Evolutionary conservation across 2,888 invertebrate species (phyloP), one percentile per base, ranked within the genome.

Genomic region (Ariolimax columbianus): DNA sequence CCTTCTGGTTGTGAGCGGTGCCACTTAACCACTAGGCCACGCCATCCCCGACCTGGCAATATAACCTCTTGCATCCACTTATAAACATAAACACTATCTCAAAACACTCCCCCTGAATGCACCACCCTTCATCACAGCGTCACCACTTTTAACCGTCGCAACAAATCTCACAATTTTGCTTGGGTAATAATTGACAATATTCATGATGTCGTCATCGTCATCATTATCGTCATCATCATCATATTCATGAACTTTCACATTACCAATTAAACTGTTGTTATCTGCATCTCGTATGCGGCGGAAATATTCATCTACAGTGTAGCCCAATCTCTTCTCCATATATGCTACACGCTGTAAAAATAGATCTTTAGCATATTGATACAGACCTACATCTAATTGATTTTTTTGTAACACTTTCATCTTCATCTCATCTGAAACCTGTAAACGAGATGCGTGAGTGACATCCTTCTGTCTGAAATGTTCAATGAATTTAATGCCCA

Each of bases 391-490:
- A 94, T 99, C 99, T 89, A 99, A 95, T 88, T 96, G 95, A 95
- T 99, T 99, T 89, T 97, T 95, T 91, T 96, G 95, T 90, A 96
- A 96, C 91, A 99, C 96, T 93, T 95, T 96, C 43, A 96, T 95
- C 87, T 97, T 95, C 94, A 98, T 97, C 87, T 96, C 95, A 0
- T 96, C 95, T 63, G 96, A 96, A 86, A 96, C 96, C 30, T 96
- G 96, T 85, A 96, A 96, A 91, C 97, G 96, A 82, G 97, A 97
- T 83, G 97, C 96, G 88, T 97, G 96, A 0, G 98, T 98, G 86
- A 97, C 96, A 94, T 98, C 98, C 94, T 97, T 97, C 94, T 99
- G 99, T 91, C 97, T 97, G 94, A 98, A 98, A 77, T 91, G 88
- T 7, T 88, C 85, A 14, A 86, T 88, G 86, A 93, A 93, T 72